phyloP scores from a whole-genome alignment of 2,797 vertebrate species.

The Crossoptilon crossoptilon region DNA sequence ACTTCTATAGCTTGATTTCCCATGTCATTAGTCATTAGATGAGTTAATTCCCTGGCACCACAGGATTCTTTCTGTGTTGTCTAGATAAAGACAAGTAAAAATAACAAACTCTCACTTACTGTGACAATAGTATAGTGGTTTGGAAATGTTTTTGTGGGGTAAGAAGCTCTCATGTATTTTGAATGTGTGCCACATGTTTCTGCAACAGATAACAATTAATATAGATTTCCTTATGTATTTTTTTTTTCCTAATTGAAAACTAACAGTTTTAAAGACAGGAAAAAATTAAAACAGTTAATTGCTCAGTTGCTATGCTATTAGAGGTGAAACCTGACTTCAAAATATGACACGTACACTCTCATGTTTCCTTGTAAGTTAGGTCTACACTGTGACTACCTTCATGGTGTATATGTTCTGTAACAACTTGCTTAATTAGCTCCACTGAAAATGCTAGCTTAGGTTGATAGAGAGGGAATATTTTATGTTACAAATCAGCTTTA shows the following conservation, averaged over 20 bases:
- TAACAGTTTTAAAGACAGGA: not conserved
- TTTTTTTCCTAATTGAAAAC: not conserved
- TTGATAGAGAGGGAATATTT: not conserved
- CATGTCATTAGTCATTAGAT: not conserved
- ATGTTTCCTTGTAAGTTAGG: not conserved
- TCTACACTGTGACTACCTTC: not conserved
- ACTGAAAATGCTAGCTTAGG: not conserved
- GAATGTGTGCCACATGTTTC: slow-evolving; percentile 83
- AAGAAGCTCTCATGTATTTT: slow-evolving; percentile 82
- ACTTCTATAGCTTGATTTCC: not conserved
- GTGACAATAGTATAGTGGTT: slow-evolving; percentile 86
- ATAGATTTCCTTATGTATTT: not conserved
- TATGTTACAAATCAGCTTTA: not conserved
- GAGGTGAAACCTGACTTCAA: not conserved
- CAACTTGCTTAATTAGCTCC: not conserved
- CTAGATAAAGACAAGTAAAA: not conserved
- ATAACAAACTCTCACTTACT: slow-evolving; percentile 74
- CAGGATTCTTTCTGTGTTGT: not conserved
- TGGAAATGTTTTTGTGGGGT: slow-evolving; percentile 86
- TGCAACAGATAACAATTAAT: slow-evolving; percentile 72
- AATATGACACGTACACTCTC: not conserved
- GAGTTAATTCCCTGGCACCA: not conserved
- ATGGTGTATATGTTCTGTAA: not conserved
- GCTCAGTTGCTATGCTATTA: not conserved
- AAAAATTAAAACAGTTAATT: not conserved